Evolutionary conservation across 2,113 vertebrate species (phyloP), one percentile per base, ranked within the genome.

Genomic region (Ammodytes dubius): DNA sequence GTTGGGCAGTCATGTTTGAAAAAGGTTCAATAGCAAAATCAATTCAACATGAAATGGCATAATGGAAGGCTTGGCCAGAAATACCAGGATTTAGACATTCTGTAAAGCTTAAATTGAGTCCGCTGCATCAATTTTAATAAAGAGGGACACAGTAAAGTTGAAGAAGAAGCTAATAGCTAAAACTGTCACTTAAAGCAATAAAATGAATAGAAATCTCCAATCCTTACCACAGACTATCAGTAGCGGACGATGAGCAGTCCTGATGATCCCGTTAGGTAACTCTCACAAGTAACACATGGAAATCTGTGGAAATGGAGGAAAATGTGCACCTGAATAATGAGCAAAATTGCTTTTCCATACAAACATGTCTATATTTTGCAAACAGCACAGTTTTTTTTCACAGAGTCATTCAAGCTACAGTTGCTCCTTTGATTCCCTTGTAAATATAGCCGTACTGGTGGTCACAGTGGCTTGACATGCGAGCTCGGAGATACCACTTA

Each of bases 231-330:
- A 82, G 63, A 85, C 58, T 61, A 74, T 80, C 65, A 74, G 67
- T 63, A 80, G 78, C n/a, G 40, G 81, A 72, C 12, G 69, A 77
- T 68, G 81, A 66, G 75, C 76, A 79, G 78, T 87, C 82, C 82
- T 64, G 79, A 77, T 83, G 73, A 87, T 91, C 75, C 78, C 49
- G 73, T 87, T 71, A 61, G 78, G 58, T 81, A 83, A 77, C 17
- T 56, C 73, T 92, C 83, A 89, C 84, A 92, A 79, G 70, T 74
- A 80, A 90, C 85, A 93, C 92, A 94, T 94, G 86, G 87, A 93
- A 93, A 89, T 94, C 94, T 95, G 92, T 68, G 79, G 54, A 60
- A 87, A 82, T 74, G 0, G 79, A 87, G 52, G 67, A 42, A 86
- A 82, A 80, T 15, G 85, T 70, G 8, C 27, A 64, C 58, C 7